Conservation (phyloP, 2,888 invertebrate species). For the Limnephilus marmoratus region DNA sequence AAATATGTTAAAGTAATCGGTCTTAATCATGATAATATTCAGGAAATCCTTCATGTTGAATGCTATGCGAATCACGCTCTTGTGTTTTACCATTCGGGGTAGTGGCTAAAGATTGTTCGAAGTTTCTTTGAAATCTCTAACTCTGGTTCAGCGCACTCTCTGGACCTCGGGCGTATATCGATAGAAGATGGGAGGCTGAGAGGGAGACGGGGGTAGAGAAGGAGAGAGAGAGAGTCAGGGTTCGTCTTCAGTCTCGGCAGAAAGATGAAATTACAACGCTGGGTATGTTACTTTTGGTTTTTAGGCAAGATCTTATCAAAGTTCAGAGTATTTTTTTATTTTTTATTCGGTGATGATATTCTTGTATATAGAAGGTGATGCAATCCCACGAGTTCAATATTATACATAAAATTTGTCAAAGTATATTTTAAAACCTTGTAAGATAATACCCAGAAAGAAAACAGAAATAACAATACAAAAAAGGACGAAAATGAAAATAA, state of each 20-base stretch:
- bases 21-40: neutral
- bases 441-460: too few relatives aligned
- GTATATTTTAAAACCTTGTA: too few relatives aligned
- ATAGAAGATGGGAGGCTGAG: neutral
- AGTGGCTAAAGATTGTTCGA: conserved; percentile 37
- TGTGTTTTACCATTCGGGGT: conserved; percentile 9
- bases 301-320: neutral
- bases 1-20: neutral
- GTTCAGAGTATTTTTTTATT: neutral
- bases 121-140: conserved; percentile 38
- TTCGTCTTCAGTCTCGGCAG: neutral
- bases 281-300: neutral
- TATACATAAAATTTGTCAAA: too few relatives aligned
- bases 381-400: too few relatives aligned
- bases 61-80: conserved; percentile 30
- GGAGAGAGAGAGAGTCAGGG: conserved; percentile 12
- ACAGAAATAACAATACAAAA: too few relatives aligned
- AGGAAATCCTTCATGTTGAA: neutral
- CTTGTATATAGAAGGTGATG: too few relatives aligned
- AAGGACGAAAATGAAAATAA: too few relatives aligned
- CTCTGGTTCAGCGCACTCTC: conserved; percentile 35
- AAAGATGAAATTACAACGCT: neutral
- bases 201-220: neutral
- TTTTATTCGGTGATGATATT: too few relatives aligned
- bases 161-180: conserved; percentile 13